Base-by-base conservation (phyloP, 2,113 vertebrate genomes). In the Ramphastos sulfuratus region DNA sequence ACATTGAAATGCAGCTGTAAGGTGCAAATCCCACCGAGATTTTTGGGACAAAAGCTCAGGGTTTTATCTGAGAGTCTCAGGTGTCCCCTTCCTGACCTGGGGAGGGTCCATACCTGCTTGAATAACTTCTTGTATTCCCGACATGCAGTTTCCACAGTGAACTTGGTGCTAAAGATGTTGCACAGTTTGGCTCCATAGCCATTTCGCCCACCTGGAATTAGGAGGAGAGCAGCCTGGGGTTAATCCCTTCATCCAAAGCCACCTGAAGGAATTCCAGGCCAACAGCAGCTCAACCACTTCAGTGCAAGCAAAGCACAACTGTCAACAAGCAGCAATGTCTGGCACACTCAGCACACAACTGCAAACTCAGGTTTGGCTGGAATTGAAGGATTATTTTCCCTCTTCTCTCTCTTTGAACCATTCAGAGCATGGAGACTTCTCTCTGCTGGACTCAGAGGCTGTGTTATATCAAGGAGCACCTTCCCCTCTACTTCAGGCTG, bases 141-240 rank as follows among this genome's bases (percentile, higher is more conserved):
- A 93, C 98, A 99, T n/a, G 98, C 98, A 18, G 99, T 99, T 98
- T 99, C 99, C 60, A 99, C 99, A 7, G 99, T 99, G 97, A 99
- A 99, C 97, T 98, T 99, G 60, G 85, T 99, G 97, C 99, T 99
- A 90, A 99, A 99, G 96, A 99, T 99, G 79, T 99, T 99, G 97
- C 99, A 99, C 59, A 99, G 96, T 97, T 99, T 99, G 61, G 99
- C 99, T 94, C 99, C 99, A n/a, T 99, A 99, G 90, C 99, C 99
- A 96, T 99, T 99, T 94, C 99, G 98, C 31, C 99, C 99, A 97
- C 99, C 99, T 99, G 77, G 54, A 87, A 82, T 89, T 18, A 85
- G 44, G 65, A 82, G 27, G 33, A 89, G 78, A 58, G 27, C 21
- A 86, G 77, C 52, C 8, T 42, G 9, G 5, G 58, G 76, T 71